Conservation (phyloP, 2,797 vertebrate species). For the Fratercula arctica region DNA sequence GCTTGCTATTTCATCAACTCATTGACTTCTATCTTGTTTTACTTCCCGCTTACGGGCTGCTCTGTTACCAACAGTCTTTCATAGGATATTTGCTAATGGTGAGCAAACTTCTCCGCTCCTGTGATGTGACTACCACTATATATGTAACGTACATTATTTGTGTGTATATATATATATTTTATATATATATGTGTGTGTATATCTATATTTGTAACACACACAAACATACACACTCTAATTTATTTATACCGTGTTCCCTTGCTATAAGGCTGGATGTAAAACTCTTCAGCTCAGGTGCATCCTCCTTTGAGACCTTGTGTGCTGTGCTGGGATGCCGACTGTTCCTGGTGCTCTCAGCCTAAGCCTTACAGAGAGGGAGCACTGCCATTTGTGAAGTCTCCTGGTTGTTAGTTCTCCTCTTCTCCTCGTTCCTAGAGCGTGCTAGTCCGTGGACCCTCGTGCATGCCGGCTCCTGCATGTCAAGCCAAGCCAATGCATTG, state of each 20-base stretch:
- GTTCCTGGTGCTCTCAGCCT: neutral
- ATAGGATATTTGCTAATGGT: constrained; percentile 90
- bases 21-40: constrained; percentile 82
- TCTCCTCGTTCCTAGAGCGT: neutral
- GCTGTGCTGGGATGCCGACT: neutral
- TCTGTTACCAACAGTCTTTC: constrained; percentile 86
- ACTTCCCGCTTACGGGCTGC: constrained; percentile 84
- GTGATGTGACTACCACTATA: constrained; percentile 65
- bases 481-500: neutral
- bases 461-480: constrained; percentile 67
- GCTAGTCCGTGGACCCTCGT: constrained; percentile 10
- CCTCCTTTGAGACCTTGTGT: neutral
- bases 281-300: neutral
- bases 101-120: constrained; percentile 77
- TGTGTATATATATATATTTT: neutral
- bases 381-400: constrained; percentile 41
- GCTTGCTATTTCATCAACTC: constrained; percentile 80
- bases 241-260: constrained; percentile 19
- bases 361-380: constrained; percentile 64
- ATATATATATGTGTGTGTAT: neutral
- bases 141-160: constrained; percentile 35
- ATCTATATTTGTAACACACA: neutral
- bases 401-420: constrained; percentile 25
- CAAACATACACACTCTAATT: neutral
- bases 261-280: constrained; percentile 51